Evolutionary conservation across 2,113 vertebrate species (phyloP), one percentile per base, ranked within the genome.

Genomic region (Lonchura striata): DNA sequence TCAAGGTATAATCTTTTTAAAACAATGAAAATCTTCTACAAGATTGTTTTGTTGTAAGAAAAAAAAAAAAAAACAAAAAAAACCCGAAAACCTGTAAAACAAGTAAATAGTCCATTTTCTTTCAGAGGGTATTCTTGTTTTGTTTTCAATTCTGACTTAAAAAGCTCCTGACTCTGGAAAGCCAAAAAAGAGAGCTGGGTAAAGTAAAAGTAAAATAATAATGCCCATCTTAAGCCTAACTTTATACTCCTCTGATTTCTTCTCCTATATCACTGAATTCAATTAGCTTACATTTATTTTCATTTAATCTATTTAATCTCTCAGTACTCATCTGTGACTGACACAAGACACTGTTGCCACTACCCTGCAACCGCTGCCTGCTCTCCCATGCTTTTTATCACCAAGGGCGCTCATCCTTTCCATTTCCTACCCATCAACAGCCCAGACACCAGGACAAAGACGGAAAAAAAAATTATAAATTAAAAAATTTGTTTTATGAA

Each of bases 261-360:
- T 91, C 86, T 92, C 39, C 31, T 93, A 13, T 83, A 85, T 63
- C 39, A 82, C 44, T 57, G 66, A 91, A 96, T 86, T 92, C 39
- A 90, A 91, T 94, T 92, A 93, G 33, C 27, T 88, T 60, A 22
- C 84, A 82, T 78, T 76, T 91, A 68, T 92, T 88, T 90, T 91
- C 60, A 78, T 81, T 72, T 69, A 76, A 96, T 81, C 81, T 90
- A 16, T 60, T 90, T 91, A 90, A 84, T 72, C 65, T 59, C 77
- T 33, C 82, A 66, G 71, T 59, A 30, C 49, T 80, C 65, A 80
- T 47, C 39, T 69, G 53, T 64, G 59, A 24, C 37, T 44, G 49
- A 77, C 50, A 85, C 76, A 78, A 85, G 72, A n/a, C 83, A 35
- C 27, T 20, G 31, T 9, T 63, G 75, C n/a, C 66, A 75, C 90